Conservation (phyloP, 2,797 vertebrate genomes). For the Echeneis naucrates region DNA sequence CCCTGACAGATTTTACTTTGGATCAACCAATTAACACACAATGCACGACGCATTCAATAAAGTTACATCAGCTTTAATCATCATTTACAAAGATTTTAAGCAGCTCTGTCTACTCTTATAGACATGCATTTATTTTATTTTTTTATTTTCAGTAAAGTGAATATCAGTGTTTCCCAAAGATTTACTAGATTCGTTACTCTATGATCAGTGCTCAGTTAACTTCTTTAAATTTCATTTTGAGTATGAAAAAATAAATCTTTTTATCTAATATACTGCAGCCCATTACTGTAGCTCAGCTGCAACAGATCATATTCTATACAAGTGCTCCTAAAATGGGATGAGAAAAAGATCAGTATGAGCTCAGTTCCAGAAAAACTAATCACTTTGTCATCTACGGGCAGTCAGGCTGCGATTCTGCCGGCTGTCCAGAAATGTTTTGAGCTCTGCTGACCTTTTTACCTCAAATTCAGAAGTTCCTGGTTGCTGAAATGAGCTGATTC, state of each 20-base stretch:
- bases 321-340: neutral
- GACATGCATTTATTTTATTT: no score
- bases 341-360: neutral
- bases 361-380: neutral
- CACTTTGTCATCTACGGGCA: constrained; percentile 19
- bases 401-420: constrained; percentile 14
- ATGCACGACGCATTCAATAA: neutral
- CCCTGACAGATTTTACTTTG: neutral
- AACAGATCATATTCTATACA: neutral
- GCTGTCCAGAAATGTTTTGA: constrained; percentile 19
- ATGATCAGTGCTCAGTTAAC: neutral
- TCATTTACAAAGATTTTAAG: no score
- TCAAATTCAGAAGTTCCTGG: neutral
- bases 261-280: neutral
- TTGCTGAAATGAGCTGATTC: constrained; percentile 16
- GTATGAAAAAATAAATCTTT: neutral
- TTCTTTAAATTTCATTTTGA: neutral
- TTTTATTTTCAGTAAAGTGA: no score
- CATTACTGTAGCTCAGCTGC: neutral
- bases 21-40: neutral
- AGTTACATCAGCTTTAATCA: no score
- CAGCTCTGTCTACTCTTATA: no score
- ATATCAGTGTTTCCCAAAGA: no score
- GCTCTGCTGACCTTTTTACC: constrained; percentile 27
- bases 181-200: neutral